These are phyloP conservation scores for Sinella curviseta DNA, from an alignment of 1,140 invertebrate species.

Conservation along the genomic window DNA sequence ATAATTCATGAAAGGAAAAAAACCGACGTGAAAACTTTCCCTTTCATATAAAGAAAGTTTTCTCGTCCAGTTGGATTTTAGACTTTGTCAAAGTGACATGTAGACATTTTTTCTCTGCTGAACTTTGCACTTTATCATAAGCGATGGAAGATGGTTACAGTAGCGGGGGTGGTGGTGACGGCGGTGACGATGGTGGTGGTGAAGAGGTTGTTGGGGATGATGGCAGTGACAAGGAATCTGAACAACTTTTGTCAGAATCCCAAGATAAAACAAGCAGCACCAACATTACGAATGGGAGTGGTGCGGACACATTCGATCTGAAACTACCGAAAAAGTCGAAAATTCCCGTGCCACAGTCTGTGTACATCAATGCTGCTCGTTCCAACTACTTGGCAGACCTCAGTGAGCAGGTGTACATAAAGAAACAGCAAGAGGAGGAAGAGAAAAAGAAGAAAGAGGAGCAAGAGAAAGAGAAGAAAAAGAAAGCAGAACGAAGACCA, in stretches of 20 bases:
- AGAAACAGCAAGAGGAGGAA: slow-evolving; percentile 21
- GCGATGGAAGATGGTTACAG: too few species aligned
- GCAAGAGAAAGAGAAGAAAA: neutral
- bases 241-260: neutral
- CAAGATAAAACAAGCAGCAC: neutral
- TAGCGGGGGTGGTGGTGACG: too few species aligned
- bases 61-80: too few species aligned
- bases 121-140: too few species aligned
- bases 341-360: slow-evolving; percentile 46
- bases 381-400: slow-evolving; percentile 42
- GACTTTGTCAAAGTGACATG: too few species aligned
- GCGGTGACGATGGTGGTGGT: too few species aligned
- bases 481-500: neutral
- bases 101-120: too few species aligned
- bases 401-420: slow-evolving; percentile 44
- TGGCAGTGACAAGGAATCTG: neutral
- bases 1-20: too few species aligned
- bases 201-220: too few species aligned
- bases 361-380: slow-evolving; percentile 34
- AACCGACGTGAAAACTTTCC: too few species aligned
- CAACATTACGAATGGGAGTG: neutral
- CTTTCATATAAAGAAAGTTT: too few species aligned
- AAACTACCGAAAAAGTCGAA: slow-evolving; percentile 32
- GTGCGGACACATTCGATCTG: neutral
- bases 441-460: too few species aligned